Conservation (phyloP, 2,797 vertebrate species). For the Sorex maritimensis region DNA sequence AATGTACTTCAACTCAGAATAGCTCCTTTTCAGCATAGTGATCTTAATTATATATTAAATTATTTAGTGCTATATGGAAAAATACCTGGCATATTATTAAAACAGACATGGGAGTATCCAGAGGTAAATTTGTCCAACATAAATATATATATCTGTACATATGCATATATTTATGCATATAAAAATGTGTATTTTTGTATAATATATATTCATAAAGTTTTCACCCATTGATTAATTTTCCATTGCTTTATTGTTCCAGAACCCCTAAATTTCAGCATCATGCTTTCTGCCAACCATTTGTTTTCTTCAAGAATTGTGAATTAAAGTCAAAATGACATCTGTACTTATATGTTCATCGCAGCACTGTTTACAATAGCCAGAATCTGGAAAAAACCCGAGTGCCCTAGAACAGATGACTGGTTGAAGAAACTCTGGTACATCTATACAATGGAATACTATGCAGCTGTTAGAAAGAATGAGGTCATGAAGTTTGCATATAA, state of each 20-base stretch:
- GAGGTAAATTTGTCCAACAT: background rate
- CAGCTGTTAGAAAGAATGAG: no score
- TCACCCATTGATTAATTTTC: constrained; percentile 8
- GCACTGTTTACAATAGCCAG: no score
- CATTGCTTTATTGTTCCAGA: background rate
- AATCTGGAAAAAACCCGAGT: no score
- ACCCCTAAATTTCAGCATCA: background rate
- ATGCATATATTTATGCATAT: no score
- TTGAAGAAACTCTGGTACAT: no score
- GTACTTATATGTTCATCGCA: no score
- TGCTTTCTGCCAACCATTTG: background rate
- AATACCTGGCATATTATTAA: constrained; percentile 16
- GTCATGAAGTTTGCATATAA: no score
- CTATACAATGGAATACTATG: no score
- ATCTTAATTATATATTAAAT: constrained; percentile 1
- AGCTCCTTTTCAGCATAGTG: constrained; percentile 19
- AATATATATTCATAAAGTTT: background rate
- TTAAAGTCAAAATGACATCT: no score
- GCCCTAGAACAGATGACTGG: no score
- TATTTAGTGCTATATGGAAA: background rate
- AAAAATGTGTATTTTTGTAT: no score
- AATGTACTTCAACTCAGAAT: background rate
- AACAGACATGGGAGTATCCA: background rate
- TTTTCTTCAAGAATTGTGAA: constrained; percentile 16
- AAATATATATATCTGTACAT: no score